A percentile compares a stretch with the other conserved stretches of the same genome.
Evolutionary conservation across 1,140 invertebrate genomes (phyloP).

Genomic region (Neodiprion virginianus): DNA sequence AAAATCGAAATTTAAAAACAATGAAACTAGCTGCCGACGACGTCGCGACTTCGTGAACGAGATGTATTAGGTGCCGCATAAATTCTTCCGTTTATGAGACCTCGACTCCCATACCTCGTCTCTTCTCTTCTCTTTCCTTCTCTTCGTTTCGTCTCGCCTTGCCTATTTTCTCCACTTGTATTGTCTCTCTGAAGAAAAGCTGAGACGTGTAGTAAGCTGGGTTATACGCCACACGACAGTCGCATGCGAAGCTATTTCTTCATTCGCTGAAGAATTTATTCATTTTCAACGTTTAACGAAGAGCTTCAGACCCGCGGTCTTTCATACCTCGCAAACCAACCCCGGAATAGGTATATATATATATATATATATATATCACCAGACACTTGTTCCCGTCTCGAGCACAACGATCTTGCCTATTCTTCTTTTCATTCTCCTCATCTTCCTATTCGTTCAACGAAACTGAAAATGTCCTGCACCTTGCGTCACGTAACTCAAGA

Average conservation of each 20-base stretch:
- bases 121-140: constrained; percentile 3
- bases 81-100: constrained; percentile 24
- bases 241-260: neutral
- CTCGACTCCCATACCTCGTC: constrained; percentile 10
- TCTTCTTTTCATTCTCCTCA: too few relatives aligned
- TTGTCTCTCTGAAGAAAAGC: constrained; percentile 5
- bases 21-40: neutral
- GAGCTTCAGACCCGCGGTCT: neutral
- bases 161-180: constrained; percentile 2
- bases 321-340: neutral
- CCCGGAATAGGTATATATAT: neutral
- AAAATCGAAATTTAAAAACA: neutral
- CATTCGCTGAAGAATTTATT: constrained; percentile 1
- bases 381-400: too few relatives aligned
- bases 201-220: neutral
- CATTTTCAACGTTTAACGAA: constrained; percentile 5
- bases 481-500: too few relatives aligned
- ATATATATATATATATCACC: too few relatives aligned
- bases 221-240: neutral
- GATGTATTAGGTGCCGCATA: neutral
- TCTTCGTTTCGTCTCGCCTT: neutral
- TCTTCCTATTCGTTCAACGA: too few relatives aligned
- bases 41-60: neutral
- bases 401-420: too few relatives aligned
- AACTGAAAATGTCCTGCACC: too few relatives aligned